These are phyloP conservation scores for Girardinus metallicus DNA, from an alignment of 2,797 vertebrate species.

Conservation along the genomic window DNA sequence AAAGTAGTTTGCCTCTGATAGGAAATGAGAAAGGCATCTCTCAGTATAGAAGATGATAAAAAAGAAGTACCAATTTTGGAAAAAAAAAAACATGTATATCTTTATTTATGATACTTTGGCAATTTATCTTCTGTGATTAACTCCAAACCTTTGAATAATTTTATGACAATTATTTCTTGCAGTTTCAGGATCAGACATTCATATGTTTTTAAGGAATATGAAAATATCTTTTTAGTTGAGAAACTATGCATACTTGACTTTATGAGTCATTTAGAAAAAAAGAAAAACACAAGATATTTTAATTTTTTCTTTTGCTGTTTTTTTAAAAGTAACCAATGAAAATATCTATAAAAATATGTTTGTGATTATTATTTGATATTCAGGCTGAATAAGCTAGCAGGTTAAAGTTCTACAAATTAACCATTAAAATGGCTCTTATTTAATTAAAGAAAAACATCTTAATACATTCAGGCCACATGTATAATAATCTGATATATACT, in stretches of 20 bases:
- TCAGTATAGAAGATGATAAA: no score
- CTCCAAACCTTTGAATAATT: no score
- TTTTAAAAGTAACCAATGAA: not conserved
- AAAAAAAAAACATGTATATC: no score
- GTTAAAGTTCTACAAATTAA: constrained; percentile 23
- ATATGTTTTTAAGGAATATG: no score
- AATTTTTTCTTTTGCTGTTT: not conserved
- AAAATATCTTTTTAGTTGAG: not conserved
- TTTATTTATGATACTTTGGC: no score
- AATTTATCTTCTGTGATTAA: no score
- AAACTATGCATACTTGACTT: not conserved
- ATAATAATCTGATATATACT: constrained; percentile 38
- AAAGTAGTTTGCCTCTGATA: no score
- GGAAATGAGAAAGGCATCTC: no score
- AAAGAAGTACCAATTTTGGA: no score
- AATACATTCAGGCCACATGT: constrained; percentile 32
- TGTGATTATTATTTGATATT: not conserved
- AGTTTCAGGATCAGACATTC: no score
- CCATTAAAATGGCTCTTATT: constrained; percentile 20
- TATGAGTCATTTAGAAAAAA: not conserved
- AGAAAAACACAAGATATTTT: not conserved
- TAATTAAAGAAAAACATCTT: constrained; percentile 15
- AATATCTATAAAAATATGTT: not conserved
- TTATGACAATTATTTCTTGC: no score
- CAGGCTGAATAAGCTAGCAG: constrained; percentile 25